These are phyloP conservation scores for Pyrrhia umbra DNA, from an alignment of 2,888 invertebrate species.

Conservation along the genomic window DNA sequence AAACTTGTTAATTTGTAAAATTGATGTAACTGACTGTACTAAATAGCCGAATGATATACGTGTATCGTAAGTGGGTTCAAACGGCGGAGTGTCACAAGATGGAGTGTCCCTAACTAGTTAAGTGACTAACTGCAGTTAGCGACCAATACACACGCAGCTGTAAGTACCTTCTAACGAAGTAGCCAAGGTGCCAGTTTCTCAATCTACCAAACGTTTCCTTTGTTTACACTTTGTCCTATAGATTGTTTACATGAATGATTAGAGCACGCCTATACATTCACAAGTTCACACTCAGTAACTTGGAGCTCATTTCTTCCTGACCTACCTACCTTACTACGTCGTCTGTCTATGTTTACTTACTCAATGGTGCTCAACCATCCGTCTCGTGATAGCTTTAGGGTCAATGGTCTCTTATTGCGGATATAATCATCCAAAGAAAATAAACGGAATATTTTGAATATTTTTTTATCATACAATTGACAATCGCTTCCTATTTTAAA, in stretches of 20 bases:
- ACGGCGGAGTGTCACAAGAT: constrained; percentile 73
- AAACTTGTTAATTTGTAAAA: too few species aligned
- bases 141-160: constrained; percentile 49
- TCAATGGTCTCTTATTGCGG: constrained; percentile 30
- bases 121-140: constrained; percentile 76
- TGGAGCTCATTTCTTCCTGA: constrained; percentile 30
- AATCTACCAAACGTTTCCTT: constrained; percentile 66
- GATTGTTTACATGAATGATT: constrained; percentile 73
- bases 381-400: constrained; percentile 19
- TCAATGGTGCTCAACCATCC: constrained; percentile 35
- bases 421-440: constrained; percentile 8
- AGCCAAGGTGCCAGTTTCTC: constrained; percentile 67
- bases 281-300: constrained; percentile 59
- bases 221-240: constrained; percentile 67
- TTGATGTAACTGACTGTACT: constrained; percentile 61
- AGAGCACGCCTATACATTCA: constrained; percentile 61
- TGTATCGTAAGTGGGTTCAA: constrained; percentile 77
- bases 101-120: constrained; percentile 57
- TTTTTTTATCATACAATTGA: constrained; percentile 8
- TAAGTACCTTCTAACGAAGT: constrained; percentile 11
- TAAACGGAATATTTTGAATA: neutral
- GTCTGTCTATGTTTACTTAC: constrained; percentile 36
- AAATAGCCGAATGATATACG: constrained; percentile 54
- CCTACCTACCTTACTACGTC: constrained; percentile 17
- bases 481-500: neutral